Conservation (phyloP, 64 coral and sea anemone genomes). For the Pocillopora damicornis region DNA sequence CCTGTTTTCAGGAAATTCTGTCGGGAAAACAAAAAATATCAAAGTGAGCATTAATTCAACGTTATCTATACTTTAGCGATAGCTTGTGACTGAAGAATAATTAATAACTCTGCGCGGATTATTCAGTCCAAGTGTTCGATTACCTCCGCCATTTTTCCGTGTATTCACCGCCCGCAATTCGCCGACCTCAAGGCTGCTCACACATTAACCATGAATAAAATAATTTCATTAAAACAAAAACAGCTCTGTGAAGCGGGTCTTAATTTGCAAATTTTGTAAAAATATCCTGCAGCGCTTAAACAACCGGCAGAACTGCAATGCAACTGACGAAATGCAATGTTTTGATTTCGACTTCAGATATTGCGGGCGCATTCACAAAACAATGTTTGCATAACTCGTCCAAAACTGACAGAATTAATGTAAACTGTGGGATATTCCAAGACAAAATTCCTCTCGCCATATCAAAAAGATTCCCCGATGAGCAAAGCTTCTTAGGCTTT, state of each 20-base stretch:
- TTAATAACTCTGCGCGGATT: not conserved
- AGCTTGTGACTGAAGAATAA: conserved; percentile 6
- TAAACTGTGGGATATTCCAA: not conserved
- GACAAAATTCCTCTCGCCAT: too few species aligned
- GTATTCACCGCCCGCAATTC: not conserved
- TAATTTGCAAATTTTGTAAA: conserved; percentile 21
- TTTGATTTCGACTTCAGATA: not conserved
- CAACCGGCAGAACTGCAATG: not conserved
- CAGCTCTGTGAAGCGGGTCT: not conserved
- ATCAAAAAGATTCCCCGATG: not conserved
- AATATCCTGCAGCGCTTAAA: conserved; percentile 25
- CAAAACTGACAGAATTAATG: not conserved
- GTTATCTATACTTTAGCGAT: not conserved
- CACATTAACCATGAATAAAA: not conserved
- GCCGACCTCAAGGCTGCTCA: not conserved
- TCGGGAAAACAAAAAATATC: not conserved
- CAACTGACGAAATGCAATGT: conserved; percentile 1
- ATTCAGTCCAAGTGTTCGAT: not conserved
- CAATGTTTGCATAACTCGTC: conserved; percentile 2
- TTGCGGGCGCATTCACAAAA: not conserved
- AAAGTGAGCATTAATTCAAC: not conserved
- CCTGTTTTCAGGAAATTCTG: conserved; percentile 52
- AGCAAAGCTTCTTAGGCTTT: not conserved
- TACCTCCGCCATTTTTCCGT: conserved; percentile 41
- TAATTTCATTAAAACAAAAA: conserved; percentile 7